These are phyloP conservation scores for Passer domesticus DNA, from an alignment of 2,113 vertebrate genomes.

Conservation along the genomic window DNA sequence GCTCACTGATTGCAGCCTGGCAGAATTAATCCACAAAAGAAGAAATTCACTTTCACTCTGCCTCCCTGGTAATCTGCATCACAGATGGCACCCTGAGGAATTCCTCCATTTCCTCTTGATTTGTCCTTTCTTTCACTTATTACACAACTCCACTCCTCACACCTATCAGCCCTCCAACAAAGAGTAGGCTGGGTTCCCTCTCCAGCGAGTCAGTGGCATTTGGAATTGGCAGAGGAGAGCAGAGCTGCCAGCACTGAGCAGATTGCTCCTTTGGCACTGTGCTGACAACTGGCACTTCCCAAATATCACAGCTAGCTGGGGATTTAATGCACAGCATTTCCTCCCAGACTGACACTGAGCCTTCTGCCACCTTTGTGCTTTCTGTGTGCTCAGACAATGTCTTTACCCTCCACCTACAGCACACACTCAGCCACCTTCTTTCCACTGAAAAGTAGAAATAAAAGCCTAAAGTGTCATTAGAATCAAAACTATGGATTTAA, in stretches of 20 bases:
- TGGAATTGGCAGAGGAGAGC: slow-evolving; percentile 46
- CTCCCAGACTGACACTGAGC: neutral
- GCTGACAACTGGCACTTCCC: slow-evolving; percentile 58
- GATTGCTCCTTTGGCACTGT: slow-evolving; percentile 65
- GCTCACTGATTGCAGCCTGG: slow-evolving; percentile 23
- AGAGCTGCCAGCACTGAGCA: slow-evolving; percentile 56
- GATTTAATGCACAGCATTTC: slow-evolving; percentile 42
- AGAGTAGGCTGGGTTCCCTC: slow-evolving; percentile 36
- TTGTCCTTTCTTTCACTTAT: slow-evolving; percentile 42
- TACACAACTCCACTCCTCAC: slow-evolving; percentile 57
- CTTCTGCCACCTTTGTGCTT: slow-evolving; percentile 43
- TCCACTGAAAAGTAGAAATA: neutral
- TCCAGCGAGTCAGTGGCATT: slow-evolving; percentile 50
- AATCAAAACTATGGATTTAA: neutral
- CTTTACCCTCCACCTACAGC: neutral
- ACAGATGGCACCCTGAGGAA: slow-evolving; percentile 61
- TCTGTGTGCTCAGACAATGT: neutral
- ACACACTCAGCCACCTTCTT: neutral
- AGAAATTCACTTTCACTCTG: slow-evolving; percentile 37
- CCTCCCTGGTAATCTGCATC: slow-evolving; percentile 33
- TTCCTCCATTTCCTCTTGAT: slow-evolving; percentile 56
- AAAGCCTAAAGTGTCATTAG: neutral
- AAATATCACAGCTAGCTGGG: slow-evolving; percentile 44
- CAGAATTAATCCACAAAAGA: slow-evolving; percentile 44
- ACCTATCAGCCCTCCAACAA: slow-evolving; percentile 49